Evolutionary conservation across 1,140 invertebrate species (phyloP), one percentile per base, ranked within the genome.

Genomic region (Drosophila simulans): DNA sequence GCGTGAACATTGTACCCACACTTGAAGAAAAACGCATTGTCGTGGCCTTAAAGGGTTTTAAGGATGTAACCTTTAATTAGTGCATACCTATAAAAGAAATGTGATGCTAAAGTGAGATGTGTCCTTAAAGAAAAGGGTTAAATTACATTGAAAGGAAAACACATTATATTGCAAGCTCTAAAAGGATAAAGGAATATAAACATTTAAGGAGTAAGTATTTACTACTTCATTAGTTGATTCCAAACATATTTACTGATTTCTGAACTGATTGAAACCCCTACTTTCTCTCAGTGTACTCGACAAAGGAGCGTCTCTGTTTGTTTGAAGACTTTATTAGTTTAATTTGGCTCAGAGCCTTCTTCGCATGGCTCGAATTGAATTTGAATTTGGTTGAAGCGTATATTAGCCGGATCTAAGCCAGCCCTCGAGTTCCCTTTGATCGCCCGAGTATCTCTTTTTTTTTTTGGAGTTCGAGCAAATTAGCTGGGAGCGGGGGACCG

Each of bases 241-340:
- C 17, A 17, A 17, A 17, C 17, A 17, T 17, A 20, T 20, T 20
- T 20, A n/a, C 13, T 15, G 37, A 13, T 42, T 42, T 42, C 2
- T 17, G 2, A 15, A 17, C 5, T 17, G 7, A 0, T 17, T 15
- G 0, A 40, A 15, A 0, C n/a, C n/a, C 39, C 7, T 15, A 1
- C 20, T 1, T 27, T 62, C 57, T 58, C n/a, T 13, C 17, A 59
- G 59, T 63, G 59, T 11, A 15, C 17, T 54, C 15, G 12, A 1
- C 15, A 3, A 37, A 7, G 34, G 31, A 27, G 11, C 34, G 11
- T 20, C 66, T 48, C 39, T 48, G 51, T 70, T 68, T 27, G n/a
- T 53, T 54, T 69, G 34, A 69, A 46, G 31, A 66, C 42, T 70
- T 70, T 70, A 70, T 70, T 70, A 70, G 66, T 70, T 70, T 69